These are phyloP conservation scores for Arvicanthis niloticus DNA, from an alignment of 2,113 vertebrate genomes.

Conservation along the genomic window DNA sequence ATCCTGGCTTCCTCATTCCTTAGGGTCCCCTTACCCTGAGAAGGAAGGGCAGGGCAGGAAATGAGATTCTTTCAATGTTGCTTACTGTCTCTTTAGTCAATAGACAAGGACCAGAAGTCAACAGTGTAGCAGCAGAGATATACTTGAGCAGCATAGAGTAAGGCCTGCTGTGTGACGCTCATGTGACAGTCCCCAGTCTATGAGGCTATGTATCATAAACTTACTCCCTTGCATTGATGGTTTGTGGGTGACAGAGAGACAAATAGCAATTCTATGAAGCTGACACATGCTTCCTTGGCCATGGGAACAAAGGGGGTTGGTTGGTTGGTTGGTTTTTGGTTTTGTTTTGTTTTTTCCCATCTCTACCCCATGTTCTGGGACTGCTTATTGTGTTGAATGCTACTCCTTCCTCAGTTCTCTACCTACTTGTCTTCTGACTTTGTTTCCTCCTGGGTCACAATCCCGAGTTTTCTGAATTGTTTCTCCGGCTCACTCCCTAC, in stretches of 20 bases:
- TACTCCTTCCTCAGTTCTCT: background rate
- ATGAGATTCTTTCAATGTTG: constrained; percentile 18
- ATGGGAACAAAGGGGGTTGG: background rate
- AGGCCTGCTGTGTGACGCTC: background rate
- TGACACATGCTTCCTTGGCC: constrained; percentile 12
- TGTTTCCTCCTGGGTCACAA: background rate
- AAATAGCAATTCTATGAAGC: background rate
- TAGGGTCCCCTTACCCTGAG: background rate
- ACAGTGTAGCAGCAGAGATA: constrained; percentile 12
- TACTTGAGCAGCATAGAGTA: background rate
- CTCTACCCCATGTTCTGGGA: background rate
- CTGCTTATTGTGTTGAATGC: background rate
- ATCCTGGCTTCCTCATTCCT: background rate
- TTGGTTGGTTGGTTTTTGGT: background rate
- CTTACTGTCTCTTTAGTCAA: constrained; percentile 36
- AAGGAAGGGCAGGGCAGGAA: constrained; percentile 22
- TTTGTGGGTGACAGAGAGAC: constrained; percentile 25
- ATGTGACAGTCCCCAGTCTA: background rate
- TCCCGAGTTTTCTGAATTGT: background rate
- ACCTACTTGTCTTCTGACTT: constrained; percentile 19
- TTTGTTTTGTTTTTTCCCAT: background rate
- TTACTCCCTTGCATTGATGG: background rate
- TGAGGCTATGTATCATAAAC: background rate
- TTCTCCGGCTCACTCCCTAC: background rate
- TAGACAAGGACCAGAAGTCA: constrained; percentile 54